Base-by-base conservation (phyloP, 2,888 invertebrate genomes). In the Zygothrica quintamaculata region DNA sequence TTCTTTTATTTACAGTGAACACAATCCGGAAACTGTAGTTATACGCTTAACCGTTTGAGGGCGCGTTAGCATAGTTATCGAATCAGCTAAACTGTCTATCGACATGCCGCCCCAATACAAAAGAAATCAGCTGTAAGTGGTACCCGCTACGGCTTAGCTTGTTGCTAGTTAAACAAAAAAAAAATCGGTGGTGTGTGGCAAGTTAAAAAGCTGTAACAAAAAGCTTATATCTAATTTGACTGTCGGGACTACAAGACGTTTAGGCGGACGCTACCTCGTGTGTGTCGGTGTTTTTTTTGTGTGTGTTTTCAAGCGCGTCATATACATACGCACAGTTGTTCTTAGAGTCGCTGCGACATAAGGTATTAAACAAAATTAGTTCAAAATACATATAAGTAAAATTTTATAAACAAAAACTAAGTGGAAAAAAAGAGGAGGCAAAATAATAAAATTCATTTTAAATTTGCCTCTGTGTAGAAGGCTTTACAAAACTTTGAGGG, bases 161-260 rank as follows among this genome's bases (percentile, higher is more conserved):
- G 71, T 71, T 71, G 71, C 73, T 71, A 64, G 73, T 57, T 44
- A 29, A 26, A 60, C 42, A 37, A 13, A 39, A 29, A 26, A 60
- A 50, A 37, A 13, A 39, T 52, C 67, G 64, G 80, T 77, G 74
- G 77, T 77, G 57, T 77, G 77, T 77, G 53, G 75, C 80, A 80
- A 72, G 77, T 56, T 77, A 67, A 77, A 67, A 77, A 80, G 81
- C 74, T 77, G 33, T 11, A 44, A 15, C 18, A 12, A 7, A 50
- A 62, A 68, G 67, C 59, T 74, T 72, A 74, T 65, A 74, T 56
- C 72, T 58, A 33, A 22, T 42, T 72, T 34, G 58, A 68, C 56
- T 50, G 39, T 72, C 76, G 72, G 68, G 33, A 42, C 55, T 64
- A 52, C 68, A 71, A 71, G 64, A 73, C 71, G 73, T 52, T 65